Percentiles rank a stretch among this genome's conserved stretches.
Conservation (phyloP, 1,140 invertebrate species). For the Tyrophagus putrescentiae region DNA sequence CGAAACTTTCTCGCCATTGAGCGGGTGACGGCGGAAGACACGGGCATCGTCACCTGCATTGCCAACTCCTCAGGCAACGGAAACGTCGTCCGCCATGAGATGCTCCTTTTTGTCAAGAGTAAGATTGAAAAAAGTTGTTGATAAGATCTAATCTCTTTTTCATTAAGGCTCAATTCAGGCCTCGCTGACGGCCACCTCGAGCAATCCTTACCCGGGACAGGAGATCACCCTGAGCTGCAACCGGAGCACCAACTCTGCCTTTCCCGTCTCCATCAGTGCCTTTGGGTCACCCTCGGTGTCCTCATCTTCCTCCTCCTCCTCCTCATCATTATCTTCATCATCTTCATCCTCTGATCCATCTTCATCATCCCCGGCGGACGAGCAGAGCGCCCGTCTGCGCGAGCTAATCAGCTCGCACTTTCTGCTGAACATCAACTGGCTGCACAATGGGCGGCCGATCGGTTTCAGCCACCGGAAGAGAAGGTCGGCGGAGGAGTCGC, state of each 20-base stretch:
- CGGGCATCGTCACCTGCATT: constrained; percentile 27
- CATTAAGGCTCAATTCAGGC: constrained; percentile 24
- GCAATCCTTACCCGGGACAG: constrained; percentile 23
- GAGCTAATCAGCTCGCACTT: neutral
- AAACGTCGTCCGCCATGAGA: constrained; percentile 27
- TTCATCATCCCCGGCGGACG: too few species aligned
- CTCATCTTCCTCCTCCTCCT: neutral
- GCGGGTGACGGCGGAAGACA: constrained; percentile 22
- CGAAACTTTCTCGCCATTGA: constrained; percentile 25
- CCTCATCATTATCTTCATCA: neutral
- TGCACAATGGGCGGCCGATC: constrained; percentile 23
- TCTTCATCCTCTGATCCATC: too few species aligned
- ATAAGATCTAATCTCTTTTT: neutral
- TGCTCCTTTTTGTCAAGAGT: constrained; percentile 26
- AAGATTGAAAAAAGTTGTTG: constrained; percentile 15
- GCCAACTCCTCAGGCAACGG: constrained; percentile 28
- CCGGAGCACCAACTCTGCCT: neutral
- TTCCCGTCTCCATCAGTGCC: neutral
- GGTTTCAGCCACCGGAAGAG: constrained; percentile 22
- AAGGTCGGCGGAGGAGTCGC: constrained; percentile 16
- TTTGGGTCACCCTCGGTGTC: neutral
- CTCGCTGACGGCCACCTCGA: constrained; percentile 19
- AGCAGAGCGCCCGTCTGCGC: neutral
- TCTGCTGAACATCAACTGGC: constrained; percentile 22
- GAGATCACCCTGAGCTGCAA: constrained; percentile 25